Base-by-base conservation (phyloP, 2,797 vertebrate species). In the Arremon brunneinucha region DNA sequence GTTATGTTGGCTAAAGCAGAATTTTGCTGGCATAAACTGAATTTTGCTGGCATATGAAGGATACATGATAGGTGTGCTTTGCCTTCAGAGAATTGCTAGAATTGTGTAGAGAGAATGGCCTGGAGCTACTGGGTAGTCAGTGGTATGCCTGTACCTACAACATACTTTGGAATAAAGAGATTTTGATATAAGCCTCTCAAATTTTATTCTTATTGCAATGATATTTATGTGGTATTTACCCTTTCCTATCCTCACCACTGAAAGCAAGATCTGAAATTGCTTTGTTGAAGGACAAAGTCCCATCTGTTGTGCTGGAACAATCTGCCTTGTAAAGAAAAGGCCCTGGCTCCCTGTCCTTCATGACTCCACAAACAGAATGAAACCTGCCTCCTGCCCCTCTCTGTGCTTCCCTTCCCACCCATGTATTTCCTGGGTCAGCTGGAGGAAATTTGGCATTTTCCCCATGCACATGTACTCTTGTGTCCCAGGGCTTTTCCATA, bases 231-330 rank as follows among this genome's bases (percentile, higher is more conserved):
- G 49, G 5, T 39, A 34, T 77, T 87, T 88, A 41, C 53, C 34
- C 20, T 87, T 87, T 89, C 47, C 44, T 89, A 24, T 67, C 23
- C 63, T 87, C 52, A 41, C 74, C 52, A 39, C 69, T 65, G 65
- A 72, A 93, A 76, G 41, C 30, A 80, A 91, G 52, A 79, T 60
- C 39, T 83, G 88, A 72, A 60, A 64, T 84, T 95, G 47, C 52
- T 89, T 92, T 94, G 74, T 71, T 94, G 83, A 90, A 92, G 81
- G 75, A 87, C 86, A 65, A 84, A 82, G 57, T 87, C 60, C 89
- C 90, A 92, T 96, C 90, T 95, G 86, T 67, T 94, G 24, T 96
- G 68, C 72, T 95, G 95, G 86, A 95, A 85, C 74, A 74, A 35
- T 14, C 19, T 49, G 35, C 26, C 0, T 43, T 18, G 12, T 67